These are phyloP conservation scores for Cyclura pinguis DNA, from an alignment of 2,797 vertebrate genomes.

Conservation along the genomic window DNA sequence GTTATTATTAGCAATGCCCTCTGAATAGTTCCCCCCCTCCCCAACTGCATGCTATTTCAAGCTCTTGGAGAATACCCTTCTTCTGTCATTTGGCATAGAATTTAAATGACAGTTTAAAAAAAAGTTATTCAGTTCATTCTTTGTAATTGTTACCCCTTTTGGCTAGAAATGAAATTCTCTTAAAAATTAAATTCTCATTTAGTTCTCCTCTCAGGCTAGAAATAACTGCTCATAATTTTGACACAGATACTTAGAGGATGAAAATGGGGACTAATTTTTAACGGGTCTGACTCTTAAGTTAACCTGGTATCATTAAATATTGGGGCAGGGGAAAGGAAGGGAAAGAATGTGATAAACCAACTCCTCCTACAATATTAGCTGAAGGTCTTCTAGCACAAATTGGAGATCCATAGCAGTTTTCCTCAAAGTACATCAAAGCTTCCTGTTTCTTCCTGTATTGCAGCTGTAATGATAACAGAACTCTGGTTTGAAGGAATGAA, in stretches of 20 bases:
- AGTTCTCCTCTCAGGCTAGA: slow-evolving; percentile 23
- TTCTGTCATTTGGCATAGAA: neutral
- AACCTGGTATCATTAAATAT: slow-evolving; percentile 27
- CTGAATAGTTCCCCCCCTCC: neutral
- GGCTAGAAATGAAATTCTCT: slow-evolving; percentile 35
- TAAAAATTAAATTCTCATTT: slow-evolving; percentile 52
- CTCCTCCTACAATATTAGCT: neutral
- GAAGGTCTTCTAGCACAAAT: fast-evolving
- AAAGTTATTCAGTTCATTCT: slow-evolving; percentile 2
- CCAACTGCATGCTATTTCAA: neutral
- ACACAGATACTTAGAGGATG: slow-evolving; percentile 19
- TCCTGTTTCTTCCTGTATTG: neutral
- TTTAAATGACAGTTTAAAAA: neutral
- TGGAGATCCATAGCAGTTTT: neutral
- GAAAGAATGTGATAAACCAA: neutral
- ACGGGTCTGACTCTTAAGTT: slow-evolving; percentile 14
- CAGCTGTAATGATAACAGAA: neutral
- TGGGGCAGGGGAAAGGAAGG: no score
- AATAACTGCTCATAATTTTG: slow-evolving; percentile 41
- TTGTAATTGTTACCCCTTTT: slow-evolving; percentile 28
- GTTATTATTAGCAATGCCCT: neutral
- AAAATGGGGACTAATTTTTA: slow-evolving; percentile 37
- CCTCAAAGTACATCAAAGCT: neutral
- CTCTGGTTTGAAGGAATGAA: neutral
- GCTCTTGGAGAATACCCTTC: neutral